phyloP scores from a whole-genome alignment of 2,888 invertebrate genomes.

The Lochmaea crataegi region DNA sequence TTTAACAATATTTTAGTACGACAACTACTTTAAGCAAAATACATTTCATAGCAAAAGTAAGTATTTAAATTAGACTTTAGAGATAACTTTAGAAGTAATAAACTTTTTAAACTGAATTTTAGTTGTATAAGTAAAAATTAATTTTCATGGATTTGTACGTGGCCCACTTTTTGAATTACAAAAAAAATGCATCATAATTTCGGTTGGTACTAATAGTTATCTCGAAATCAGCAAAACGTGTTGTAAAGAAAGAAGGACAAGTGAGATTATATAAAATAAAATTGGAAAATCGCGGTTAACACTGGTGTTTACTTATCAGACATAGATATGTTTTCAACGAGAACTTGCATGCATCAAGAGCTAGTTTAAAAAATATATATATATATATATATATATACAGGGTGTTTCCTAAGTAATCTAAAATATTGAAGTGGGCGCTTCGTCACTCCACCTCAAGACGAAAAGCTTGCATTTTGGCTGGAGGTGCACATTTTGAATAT shows the following conservation, averaged over 20 bases:
- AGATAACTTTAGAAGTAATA: background rate
- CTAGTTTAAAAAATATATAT: background rate
- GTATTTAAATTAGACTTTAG: background rate
- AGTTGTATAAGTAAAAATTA: background rate
- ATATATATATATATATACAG: too few species aligned
- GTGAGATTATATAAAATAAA: too few species aligned
- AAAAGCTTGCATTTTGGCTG: too few species aligned
- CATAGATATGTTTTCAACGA: background rate
- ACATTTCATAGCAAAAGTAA: too few species aligned
- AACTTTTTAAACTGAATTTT: background rate
- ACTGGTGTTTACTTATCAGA: too few species aligned
- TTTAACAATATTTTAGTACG: too few species aligned
- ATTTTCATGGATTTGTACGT: background rate
- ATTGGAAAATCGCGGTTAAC: too few species aligned
- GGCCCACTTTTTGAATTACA: background rate
- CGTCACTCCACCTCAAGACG: too few species aligned
- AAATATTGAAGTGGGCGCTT: too few species aligned
- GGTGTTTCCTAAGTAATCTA: too few species aligned
- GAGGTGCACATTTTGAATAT: too few species aligned
- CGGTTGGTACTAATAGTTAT: background rate
- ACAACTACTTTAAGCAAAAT: too few species aligned
- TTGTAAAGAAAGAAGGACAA: background rate
- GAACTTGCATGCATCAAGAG: conserved; percentile 13
- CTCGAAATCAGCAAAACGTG: background rate
- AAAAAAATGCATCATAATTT: background rate